These are phyloP conservation scores for Himalopsyche tibetana DNA, from an alignment of 2,888 invertebrate genomes.

Conservation along the genomic window DNA sequence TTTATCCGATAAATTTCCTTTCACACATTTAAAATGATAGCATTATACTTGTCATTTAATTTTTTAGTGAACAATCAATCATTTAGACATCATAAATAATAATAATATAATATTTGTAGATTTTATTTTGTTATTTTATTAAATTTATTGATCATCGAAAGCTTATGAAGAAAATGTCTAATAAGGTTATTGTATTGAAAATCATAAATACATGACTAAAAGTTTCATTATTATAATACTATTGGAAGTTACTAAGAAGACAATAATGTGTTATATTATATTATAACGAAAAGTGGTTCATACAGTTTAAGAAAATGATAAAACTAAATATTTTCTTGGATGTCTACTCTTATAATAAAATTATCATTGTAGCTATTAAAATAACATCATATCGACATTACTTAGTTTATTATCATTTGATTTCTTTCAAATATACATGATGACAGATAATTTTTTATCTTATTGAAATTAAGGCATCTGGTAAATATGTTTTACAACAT, in stretches of 20 bases:
- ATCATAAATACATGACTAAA: neutral
- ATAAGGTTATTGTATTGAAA: neutral
- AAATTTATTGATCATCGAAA: neutral
- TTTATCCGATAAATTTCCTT: no score
- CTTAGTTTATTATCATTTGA: no score
- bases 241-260: neutral
- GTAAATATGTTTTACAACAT: no score
- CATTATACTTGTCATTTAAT: no score
- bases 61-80: no score
- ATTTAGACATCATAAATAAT: no score
- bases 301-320: constrained; percentile 19
- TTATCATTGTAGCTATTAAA: neutral
- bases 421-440: no score
- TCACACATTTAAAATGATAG: no score
- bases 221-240: neutral
- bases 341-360: constrained; percentile 9
- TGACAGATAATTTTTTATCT: no score
- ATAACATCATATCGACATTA: no score
- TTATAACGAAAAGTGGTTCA: neutral
- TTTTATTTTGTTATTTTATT: neutral
- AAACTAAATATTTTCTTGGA: constrained; percentile 31
- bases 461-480: no score
- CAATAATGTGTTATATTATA: constrained; percentile 10
- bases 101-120: neutral
- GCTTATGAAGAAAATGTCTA: constrained; percentile 14